These are phyloP conservation scores for Drosophila nebulosa DNA, from an alignment of 1,140 invertebrate species.

Conservation along the genomic window DNA sequence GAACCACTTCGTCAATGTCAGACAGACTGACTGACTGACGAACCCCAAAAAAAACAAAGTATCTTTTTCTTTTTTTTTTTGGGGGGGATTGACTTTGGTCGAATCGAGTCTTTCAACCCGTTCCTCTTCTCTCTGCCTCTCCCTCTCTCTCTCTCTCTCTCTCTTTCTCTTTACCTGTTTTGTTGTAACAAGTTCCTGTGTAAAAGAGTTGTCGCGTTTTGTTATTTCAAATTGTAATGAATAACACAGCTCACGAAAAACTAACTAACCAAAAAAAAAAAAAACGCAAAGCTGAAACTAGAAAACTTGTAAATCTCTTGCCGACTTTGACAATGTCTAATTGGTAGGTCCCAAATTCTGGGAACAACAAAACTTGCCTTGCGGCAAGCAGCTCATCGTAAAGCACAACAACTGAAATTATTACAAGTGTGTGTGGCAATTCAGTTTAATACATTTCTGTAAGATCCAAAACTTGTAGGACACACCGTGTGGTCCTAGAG, in stretches of 20 bases:
- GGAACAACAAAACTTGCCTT: slow-evolving; percentile 38
- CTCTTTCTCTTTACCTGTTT: slow-evolving; percentile 14
- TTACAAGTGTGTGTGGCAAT: slow-evolving; percentile 52
- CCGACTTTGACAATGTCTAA: slow-evolving; percentile 31
- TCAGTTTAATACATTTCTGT: slow-evolving; percentile 35
- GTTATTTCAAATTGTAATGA: neutral
- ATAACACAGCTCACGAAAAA: neutral
- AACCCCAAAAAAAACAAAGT: slow-evolving; percentile 20
- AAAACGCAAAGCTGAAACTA: slow-evolving; percentile 41
- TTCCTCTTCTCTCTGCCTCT: too few species aligned
- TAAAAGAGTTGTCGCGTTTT: slow-evolving; percentile 48
- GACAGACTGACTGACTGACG: slow-evolving; percentile 37
- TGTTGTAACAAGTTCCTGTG: slow-evolving; percentile 51
- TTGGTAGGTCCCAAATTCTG: slow-evolving; percentile 40
- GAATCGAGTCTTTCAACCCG: slow-evolving; percentile 2
- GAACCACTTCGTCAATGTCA: slow-evolving; percentile 78
- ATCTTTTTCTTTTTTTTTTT: neutral
- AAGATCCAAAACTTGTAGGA: neutral
- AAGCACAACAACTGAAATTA: slow-evolving; percentile 48
- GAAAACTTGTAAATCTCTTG: slow-evolving; percentile 34
- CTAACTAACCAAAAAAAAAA: slow-evolving; percentile 22
- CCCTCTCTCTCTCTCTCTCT: slow-evolving; percentile 14
- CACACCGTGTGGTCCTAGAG: slow-evolving; percentile 45
- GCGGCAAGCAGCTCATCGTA: slow-evolving; percentile 14
- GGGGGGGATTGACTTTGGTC: neutral